Conservation (phyloP, 2,797 vertebrate species). For the Onychomys leucogaster region DNA sequence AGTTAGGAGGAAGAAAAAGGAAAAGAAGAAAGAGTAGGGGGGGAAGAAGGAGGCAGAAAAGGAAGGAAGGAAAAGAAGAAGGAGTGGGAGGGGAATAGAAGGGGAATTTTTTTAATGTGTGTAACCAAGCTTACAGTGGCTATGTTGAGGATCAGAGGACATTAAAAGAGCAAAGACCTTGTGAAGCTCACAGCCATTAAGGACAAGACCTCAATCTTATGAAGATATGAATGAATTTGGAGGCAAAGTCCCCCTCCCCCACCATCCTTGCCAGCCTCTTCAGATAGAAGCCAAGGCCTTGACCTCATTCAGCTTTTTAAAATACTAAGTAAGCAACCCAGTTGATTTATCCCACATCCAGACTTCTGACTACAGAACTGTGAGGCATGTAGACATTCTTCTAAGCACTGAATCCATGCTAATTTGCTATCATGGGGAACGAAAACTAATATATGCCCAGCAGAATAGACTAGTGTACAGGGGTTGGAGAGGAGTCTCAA, state of each 20-base stretch:
- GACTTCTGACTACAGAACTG: not conserved
- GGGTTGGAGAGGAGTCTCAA: not conserved
- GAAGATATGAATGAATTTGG: not conserved
- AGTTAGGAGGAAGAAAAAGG: not conserved
- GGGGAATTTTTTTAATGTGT: not conserved
- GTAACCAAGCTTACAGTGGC: not conserved
- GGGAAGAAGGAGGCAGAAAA: too few relatives aligned
- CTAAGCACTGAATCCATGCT: not conserved
- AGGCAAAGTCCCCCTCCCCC: not conserved
- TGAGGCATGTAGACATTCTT: not conserved
- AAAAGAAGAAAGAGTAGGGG: not conserved
- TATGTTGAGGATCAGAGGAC: not conserved
- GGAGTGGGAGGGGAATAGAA: not conserved
- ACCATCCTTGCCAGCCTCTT: not conserved
- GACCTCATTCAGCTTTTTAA: not conserved
- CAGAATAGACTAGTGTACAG: not conserved
- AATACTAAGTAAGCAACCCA: not conserved
- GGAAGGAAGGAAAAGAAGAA: not conserved
- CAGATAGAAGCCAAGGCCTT: not conserved
- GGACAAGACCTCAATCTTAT: not conserved
- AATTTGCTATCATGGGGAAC: not conserved
- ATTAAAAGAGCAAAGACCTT: not conserved
- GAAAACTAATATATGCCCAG: not conserved
- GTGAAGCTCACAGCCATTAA: not conserved
- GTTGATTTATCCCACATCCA: not conserved